phyloP scores from a whole-genome alignment of 2,113 vertebrate genomes.

The Piprites chloris region DNA sequence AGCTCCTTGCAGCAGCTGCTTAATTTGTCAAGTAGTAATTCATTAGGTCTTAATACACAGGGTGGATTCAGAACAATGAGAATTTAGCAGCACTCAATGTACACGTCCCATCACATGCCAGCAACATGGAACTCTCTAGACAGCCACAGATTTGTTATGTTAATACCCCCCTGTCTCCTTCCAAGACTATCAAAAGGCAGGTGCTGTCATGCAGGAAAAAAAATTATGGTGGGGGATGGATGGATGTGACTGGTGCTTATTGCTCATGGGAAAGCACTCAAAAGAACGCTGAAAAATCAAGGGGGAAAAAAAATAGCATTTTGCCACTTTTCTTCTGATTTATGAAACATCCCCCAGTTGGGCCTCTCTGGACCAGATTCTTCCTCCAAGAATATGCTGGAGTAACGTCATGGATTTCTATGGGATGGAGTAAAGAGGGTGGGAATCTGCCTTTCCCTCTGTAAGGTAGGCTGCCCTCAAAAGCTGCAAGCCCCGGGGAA shows the following conservation, averaged over 20 bases:
- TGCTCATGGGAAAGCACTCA: background rate
- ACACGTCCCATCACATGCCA: background rate
- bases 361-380: background rate
- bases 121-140: background rate
- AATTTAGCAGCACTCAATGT: background rate
- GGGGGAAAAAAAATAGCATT: background rate
- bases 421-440: background rate
- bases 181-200: slow-evolving; percentile 26
- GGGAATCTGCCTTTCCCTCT: background rate
- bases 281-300: background rate
- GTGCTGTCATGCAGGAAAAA: background rate
- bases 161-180: background rate
- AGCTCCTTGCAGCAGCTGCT: background rate
- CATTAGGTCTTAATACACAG: background rate
- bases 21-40: slow-evolving; percentile 14
- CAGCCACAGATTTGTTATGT: slow-evolving; percentile 2
- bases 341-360: background rate
- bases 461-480: background rate
- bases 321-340: slow-evolving; percentile 9
- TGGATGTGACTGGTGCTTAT: background rate
- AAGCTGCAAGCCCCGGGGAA: slow-evolving; percentile 40
- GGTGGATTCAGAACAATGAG: background rate
- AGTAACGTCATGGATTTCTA: background rate
- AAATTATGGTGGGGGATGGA: background rate
- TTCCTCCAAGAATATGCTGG: background rate